Evolutionary conservation across 2,113 vertebrate genomes (phyloP), one percentile per base, ranked within the genome.

Genomic region (Dissostichus mawsoni): DNA sequence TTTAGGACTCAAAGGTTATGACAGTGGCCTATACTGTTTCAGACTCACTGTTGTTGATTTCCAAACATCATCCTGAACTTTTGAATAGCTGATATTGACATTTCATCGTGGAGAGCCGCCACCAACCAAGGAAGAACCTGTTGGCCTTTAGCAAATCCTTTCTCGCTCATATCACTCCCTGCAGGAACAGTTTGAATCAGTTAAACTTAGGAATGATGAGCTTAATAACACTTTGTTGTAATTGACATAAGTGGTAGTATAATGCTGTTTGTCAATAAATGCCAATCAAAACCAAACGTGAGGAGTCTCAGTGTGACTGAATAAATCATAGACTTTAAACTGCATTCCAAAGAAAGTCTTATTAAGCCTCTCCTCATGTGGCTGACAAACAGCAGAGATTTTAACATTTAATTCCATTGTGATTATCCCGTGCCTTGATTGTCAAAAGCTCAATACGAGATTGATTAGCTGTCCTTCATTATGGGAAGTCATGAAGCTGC

Each of bases 381-480:
- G 75, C 71, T 72, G 77, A 56, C 67, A 71, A 61, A 88, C 79
- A 83, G 69, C 85, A 74, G 69, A 65, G 81, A 83, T 83, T 83
- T 84, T 80, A 72, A 73, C 63, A 65, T 87, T 74, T 82, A 78
- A 87, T 78, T 88, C 75, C 86, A 70, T 63, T 84, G 78, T 82
- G 87, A 90, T 91, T 83, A 89, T 85, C 83, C 82, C 52, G 10
- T 56, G 72, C 82, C 66, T 84, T 89, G 87, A 88, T 88, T 92
- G 90, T 90, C 85, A 88, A 87, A 90, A 69, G 80, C 89, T 87
- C 89, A 76, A 90, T 89, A 76, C 17, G n/a, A 59, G 78, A 92
- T 91, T 90, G 92, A 93, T 90, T 89, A 90, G 81, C 87, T 80
- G 87, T 81, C 87, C 80, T 77, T 87, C 83, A 55, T 80, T 78